A percentile compares a stretch with the other conserved stretches of the same genome.
Evolutionary conservation across 2,797 vertebrate genomes (phyloP).

Genomic region (Coregonus sp.): DNA sequence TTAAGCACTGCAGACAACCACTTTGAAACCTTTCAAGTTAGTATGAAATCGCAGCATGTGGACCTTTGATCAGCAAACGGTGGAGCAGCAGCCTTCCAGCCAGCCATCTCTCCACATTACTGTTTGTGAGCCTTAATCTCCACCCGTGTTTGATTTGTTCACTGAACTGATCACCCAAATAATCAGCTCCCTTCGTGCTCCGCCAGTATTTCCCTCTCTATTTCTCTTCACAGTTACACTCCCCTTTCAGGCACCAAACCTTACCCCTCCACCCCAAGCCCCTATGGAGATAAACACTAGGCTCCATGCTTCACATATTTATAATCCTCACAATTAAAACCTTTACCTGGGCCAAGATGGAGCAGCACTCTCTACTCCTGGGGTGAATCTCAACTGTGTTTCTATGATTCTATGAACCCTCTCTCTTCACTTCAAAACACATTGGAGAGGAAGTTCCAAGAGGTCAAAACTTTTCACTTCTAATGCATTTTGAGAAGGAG

Average conservation of each 20-base stretch:
- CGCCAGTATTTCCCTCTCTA: conserved; percentile 33
- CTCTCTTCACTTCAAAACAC: conserved; percentile 7
- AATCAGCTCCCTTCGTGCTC: conserved; percentile 49
- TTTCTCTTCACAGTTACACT: conserved; percentile 13
- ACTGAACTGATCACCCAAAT: conserved; percentile 61
- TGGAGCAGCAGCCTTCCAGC: conserved; percentile 55
- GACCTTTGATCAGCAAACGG: conserved; percentile 74
- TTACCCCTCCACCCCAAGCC: conserved; percentile 24
- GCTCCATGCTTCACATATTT: conserved; percentile 29
- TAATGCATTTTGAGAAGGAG: not conserved
- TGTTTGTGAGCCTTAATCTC: conserved; percentile 20
- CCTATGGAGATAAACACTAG: conserved; percentile 39
- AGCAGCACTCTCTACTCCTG: not conserved
- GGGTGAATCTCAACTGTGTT: not conserved
- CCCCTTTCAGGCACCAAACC: not conserved
- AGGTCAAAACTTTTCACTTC: not conserved
- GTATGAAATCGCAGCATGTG: conserved; percentile 61
- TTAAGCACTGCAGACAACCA: conserved; percentile 56
- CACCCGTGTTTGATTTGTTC: conserved; percentile 49
- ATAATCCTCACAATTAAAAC: conserved; percentile 53
- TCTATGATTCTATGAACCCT: not conserved
- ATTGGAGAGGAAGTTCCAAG: too few species aligned
- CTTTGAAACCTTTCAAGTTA: conserved; percentile 71
- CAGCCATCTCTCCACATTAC: conserved; percentile 56
- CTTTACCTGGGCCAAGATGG: conserved; percentile 13